These are phyloP conservation scores for Polyommatus iphigenia DNA, from an alignment of 2,888 invertebrate genomes.

Conservation along the genomic window DNA sequence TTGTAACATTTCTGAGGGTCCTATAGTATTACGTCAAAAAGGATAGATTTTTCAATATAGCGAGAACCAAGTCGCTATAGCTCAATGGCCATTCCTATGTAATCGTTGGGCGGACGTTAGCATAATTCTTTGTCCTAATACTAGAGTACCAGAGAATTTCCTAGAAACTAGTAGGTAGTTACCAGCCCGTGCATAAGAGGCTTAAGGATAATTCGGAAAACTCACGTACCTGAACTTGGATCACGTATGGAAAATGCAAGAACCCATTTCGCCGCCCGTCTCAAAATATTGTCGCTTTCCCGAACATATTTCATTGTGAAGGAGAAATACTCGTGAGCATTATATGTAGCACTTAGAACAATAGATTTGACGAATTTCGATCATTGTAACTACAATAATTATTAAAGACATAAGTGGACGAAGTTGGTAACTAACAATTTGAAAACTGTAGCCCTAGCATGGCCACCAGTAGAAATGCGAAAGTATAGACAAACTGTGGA, in stretches of 20 bases:
- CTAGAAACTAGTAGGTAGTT: not conserved
- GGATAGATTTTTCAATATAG: too few relatives aligned
- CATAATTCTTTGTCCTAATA: not conserved
- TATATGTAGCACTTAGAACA: not conserved
- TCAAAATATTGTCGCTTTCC: not conserved
- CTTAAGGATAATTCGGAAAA: not conserved
- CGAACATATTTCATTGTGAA: conserved; percentile 4
- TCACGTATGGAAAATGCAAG: conserved; percentile 7
- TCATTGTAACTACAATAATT: too few relatives aligned
- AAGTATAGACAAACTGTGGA: too few relatives aligned
- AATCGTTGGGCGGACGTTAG: not conserved
- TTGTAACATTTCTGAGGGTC: too few relatives aligned
- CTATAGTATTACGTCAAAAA: too few relatives aligned
- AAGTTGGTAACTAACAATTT: too few relatives aligned
- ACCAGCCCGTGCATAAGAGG: not conserved
- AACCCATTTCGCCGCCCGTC: not conserved
- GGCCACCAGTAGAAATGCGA: too few relatives aligned
- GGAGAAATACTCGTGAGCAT: not conserved
- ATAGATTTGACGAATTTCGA: not conserved
- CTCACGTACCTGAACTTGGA: conserved; percentile 11
- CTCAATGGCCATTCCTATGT: not conserved
- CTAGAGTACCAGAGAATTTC: not conserved
- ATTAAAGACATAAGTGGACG: too few relatives aligned
- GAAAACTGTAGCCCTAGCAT: too few relatives aligned
- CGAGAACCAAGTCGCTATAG: too few relatives aligned